phyloP scores from a whole-genome alignment of 2,113 vertebrate species.

The Colinus virginianus region DNA sequence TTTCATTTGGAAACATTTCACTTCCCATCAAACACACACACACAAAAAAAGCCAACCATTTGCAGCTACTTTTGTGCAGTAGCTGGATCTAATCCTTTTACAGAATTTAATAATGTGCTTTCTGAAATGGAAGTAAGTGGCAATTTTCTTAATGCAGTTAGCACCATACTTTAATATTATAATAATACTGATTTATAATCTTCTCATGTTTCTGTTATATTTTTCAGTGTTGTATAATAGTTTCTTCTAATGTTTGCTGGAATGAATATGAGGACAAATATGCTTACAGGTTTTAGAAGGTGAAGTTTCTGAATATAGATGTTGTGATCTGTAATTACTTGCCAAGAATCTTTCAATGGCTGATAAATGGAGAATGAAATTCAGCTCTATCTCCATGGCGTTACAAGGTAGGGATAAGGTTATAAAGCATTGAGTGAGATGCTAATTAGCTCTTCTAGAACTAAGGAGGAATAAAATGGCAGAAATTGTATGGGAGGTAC shows the following conservation, averaged over 20 bases:
- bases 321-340: background rate
- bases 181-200: conserved; percentile 40
- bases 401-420: conserved; percentile 22
- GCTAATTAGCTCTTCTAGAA: background rate
- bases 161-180: conserved; percentile 16
- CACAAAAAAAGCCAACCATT: background rate
- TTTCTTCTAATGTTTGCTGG: background rate
- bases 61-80: conserved; percentile 37
- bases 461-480: background rate
- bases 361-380: conserved; percentile 32
- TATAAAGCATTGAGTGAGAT: conserved; percentile 14
- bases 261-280: conserved; percentile 7
- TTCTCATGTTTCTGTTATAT: conserved; percentile 23
- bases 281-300: background rate
- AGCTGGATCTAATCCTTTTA: conserved; percentile 15
- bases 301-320: background rate
- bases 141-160: conserved; percentile 69
- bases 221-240: background rate
- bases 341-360: conserved; percentile 2
- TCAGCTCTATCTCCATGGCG: conserved; percentile 15
- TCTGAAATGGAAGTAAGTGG: conserved; percentile 47
- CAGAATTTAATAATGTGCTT: conserved; percentile 58
- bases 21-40: background rate
- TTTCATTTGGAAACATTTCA: conserved; percentile 19
- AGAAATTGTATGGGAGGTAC: background rate